A percentile compares a stretch with the other conserved stretches of the same genome.
These are phyloP conservation scores for Dolichotis patagonum DNA, from an alignment of 2,113 vertebrate genomes.

Conservation along the genomic window DNA sequence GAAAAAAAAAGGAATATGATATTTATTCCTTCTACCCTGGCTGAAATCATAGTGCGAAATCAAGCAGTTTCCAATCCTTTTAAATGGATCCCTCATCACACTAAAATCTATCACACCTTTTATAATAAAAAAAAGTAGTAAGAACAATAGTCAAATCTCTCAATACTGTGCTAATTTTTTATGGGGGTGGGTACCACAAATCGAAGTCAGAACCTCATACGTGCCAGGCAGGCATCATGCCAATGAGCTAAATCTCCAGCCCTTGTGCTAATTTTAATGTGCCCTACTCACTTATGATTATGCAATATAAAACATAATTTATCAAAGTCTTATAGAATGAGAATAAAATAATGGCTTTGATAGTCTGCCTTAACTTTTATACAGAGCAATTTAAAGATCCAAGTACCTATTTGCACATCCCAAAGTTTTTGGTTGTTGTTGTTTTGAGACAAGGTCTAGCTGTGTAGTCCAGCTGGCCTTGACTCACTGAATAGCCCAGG, in stretches of 20 bases:
- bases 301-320: slow-evolving; percentile 18
- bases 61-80: background rate
- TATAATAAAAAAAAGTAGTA: slow-evolving; percentile 45
- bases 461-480: background rate
- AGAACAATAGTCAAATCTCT: background rate
- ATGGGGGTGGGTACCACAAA: too few species aligned
- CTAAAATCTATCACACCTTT: slow-evolving; percentile 29
- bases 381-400: slow-evolving; percentile 18
- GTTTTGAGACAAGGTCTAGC: background rate
- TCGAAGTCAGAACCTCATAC: too few species aligned
- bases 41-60: slow-evolving; percentile 29
- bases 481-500: background rate
- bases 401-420: background rate
- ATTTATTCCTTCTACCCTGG: slow-evolving; percentile 17
- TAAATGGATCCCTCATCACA: background rate
- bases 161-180: background rate
- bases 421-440: background rate
- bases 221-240: too few species aligned
- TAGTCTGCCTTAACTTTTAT: slow-evolving; percentile 36
- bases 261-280: slow-evolving; percentile 32
- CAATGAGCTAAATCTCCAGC: too few species aligned
- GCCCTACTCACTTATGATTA: background rate
- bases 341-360: slow-evolving; percentile 44
- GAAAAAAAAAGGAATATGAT: background rate
- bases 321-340: background rate